These are phyloP conservation scores for Eristalis intricaria DNA, from an alignment of 2,888 invertebrate genomes.

Conservation along the genomic window DNA sequence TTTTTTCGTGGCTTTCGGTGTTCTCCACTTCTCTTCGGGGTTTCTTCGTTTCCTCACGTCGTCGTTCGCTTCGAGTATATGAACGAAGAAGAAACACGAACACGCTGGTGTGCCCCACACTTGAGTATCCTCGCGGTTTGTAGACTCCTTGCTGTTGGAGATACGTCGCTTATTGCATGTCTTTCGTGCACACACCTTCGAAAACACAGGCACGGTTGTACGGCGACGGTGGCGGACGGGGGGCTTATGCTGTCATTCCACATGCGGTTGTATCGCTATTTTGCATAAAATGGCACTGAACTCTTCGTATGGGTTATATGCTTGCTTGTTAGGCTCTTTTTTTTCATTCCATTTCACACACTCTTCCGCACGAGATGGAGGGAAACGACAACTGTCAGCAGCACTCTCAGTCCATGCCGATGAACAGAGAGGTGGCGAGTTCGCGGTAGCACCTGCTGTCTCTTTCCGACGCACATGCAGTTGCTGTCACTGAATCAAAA, in stretches of 20 bases:
- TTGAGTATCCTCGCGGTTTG: background rate
- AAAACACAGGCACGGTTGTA: background rate
- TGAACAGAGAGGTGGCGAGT: background rate
- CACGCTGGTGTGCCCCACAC: background rate
- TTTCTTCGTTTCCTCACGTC: background rate
- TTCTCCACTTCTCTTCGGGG: constrained; percentile 1
- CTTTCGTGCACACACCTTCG: constrained; percentile 38
- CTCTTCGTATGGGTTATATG: constrained; percentile 52
- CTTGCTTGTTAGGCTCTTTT: background rate
- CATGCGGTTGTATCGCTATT: constrained; percentile 49
- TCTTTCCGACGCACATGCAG: constrained; percentile 45
- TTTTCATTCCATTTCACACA: background rate
- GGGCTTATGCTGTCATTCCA: constrained; percentile 30
- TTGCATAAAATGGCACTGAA: constrained; percentile 68
- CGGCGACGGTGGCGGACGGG: background rate
- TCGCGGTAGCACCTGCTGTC: background rate
- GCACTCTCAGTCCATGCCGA: background rate
- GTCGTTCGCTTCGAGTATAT: background rate
- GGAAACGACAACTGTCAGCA: constrained; percentile 8
- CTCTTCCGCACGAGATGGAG: constrained; percentile 9
- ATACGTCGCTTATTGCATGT: constrained; percentile 29
- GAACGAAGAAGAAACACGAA: background rate
- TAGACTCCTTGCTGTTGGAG: background rate
- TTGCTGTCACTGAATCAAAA: constrained; percentile 26
- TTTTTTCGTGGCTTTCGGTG: background rate